These are phyloP conservation scores for Turnix velox DNA, from an alignment of 2,113 vertebrate genomes.

Conservation along the genomic window DNA sequence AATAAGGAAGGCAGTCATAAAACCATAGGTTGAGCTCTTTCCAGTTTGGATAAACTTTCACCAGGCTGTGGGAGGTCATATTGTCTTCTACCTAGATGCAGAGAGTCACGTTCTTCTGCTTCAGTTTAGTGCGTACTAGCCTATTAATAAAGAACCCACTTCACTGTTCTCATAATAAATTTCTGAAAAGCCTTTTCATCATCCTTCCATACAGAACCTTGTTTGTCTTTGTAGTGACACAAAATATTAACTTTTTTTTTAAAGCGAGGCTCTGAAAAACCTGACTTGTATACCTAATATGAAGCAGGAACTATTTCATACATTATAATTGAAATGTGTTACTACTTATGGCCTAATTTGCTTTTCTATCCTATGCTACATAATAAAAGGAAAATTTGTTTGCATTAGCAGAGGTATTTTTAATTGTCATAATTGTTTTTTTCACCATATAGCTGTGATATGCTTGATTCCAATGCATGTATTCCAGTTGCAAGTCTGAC, in stretches of 20 bases:
- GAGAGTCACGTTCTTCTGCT: background rate
- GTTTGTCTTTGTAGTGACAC: background rate
- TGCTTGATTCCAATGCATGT: background rate
- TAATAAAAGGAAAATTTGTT: background rate
- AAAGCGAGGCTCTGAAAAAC: background rate
- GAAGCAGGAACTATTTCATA: background rate
- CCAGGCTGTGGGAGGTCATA: background rate
- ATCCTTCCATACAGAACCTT: background rate
- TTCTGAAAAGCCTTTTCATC: background rate
- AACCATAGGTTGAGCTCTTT: background rate
- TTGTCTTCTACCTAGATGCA: background rate
- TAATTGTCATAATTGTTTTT: background rate
- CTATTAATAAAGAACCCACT: background rate
- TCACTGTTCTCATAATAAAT: background rate
- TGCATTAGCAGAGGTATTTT: background rate
- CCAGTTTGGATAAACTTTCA: background rate
- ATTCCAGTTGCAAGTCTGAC: background rate
- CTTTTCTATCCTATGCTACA: background rate
- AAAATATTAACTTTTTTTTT: background rate
- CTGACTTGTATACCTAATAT: background rate
- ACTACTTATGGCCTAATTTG: background rate
- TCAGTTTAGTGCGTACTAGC: background rate
- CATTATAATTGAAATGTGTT: background rate
- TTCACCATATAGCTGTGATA: background rate
- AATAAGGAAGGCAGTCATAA: background rate